Evolutionary conservation across 2,888 invertebrate species (phyloP).

Genomic region (Phaedon cochleariae): DNA sequence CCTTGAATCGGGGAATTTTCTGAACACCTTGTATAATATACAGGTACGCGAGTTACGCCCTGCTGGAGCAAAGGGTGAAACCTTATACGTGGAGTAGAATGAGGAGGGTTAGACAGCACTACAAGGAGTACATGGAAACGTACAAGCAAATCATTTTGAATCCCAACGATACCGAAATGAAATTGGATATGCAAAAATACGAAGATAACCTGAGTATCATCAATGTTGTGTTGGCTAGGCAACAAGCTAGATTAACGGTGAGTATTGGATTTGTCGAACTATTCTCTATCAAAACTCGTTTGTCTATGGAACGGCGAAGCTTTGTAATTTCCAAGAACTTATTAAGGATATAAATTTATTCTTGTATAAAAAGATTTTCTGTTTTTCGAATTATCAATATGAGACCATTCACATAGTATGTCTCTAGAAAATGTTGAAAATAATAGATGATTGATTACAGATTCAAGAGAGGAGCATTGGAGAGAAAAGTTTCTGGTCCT

Average conservation of each 20-base stretch:
- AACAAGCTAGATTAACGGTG: conserved; percentile 81
- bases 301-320: no score
- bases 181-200: conserved; percentile 76
- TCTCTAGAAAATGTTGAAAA: no score
- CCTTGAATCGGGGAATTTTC: no score
- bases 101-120: conserved; percentile 73
- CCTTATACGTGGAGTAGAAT: conserved; percentile 81
- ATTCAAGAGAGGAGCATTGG: conserved; percentile 71
- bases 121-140: conserved; percentile 73
- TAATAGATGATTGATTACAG: no score
- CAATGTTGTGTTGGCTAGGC: conserved; percentile 80
- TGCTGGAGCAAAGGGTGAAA: conserved; percentile 75
- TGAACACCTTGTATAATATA: no score
- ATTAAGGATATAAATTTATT: no score
- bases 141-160: conserved; percentile 76
- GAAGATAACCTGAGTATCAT: conserved; percentile 79
- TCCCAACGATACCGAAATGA: conserved; percentile 78
- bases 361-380: no score
- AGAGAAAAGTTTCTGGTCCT: conserved; percentile 62
- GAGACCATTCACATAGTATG: no score
- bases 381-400: no score
- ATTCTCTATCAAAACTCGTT: no score
- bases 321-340: no score
- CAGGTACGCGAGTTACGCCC: conserved; percentile 75
- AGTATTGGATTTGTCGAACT: no score